Evolutionary conservation across 2,888 invertebrate genomes (phyloP).

Genomic region (Mongoloraphidia duomilia): DNA sequence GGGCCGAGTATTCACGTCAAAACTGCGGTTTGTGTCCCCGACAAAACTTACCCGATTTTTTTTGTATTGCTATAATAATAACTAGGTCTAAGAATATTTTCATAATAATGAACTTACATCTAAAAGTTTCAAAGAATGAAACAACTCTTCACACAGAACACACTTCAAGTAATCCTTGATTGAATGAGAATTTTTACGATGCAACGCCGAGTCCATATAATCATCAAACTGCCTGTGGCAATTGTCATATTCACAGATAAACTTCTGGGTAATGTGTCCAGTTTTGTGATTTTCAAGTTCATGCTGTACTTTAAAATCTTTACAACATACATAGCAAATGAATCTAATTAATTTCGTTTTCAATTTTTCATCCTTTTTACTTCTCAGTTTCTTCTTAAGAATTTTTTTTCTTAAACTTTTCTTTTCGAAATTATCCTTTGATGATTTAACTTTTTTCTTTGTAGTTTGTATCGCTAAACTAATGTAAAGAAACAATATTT

Average conservation of each 20-base stretch:
- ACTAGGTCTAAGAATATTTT: not conserved
- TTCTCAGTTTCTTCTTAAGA: not conserved
- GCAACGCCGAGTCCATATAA: not conserved
- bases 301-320: not conserved
- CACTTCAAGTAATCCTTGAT: conserved; percentile 3
- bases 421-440: not conserved
- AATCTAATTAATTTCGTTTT: not conserved
- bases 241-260: conserved; percentile 1
- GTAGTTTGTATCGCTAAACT: not conserved
- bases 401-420: not conserved
- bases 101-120: conserved; percentile 1
- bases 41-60: too few species aligned
- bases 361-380: not conserved
- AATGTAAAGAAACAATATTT: not conserved
- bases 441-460: not conserved
- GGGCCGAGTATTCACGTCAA: too few species aligned
- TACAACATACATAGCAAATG: conserved; percentile 3
- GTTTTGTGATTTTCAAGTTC: not conserved
- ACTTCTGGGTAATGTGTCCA: conserved; percentile 1
- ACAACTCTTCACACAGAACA: not conserved
- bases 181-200: conserved; percentile 1
- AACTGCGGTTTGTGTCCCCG: too few species aligned
- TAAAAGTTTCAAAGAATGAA: conserved; percentile 1
- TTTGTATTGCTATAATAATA: too few species aligned
- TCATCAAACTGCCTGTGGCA: conserved; percentile 3